A percentile compares a stretch with the other conserved stretches of the same genome.
Evolutionary conservation across 2,113 vertebrate genomes (phyloP).

Genomic region (Scopus umbretta): DNA sequence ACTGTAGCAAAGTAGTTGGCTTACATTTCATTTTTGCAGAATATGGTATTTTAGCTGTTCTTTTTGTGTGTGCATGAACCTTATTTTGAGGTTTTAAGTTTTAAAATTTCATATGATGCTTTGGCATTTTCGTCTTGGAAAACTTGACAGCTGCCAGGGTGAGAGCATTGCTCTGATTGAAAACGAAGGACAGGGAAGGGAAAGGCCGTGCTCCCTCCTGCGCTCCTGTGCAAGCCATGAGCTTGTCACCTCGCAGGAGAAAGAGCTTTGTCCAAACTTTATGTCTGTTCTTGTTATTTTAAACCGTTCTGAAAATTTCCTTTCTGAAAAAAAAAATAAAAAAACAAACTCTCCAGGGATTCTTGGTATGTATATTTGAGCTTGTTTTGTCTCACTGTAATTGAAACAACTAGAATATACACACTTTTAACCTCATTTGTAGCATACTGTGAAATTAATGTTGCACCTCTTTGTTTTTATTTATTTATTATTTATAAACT

Average conservation of each 20-base stretch:
- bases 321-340: not conserved
- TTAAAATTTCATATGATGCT: not conserved
- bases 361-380: not conserved
- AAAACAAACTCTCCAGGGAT: not conserved
- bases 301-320: not conserved
- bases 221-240: not conserved
- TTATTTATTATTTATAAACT: not conserved
- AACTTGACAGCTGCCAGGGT: not conserved
- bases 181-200: not conserved
- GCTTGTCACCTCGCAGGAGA: not conserved
- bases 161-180: not conserved
- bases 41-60: not conserved
- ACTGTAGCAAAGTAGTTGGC: not conserved
- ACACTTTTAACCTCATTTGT: not conserved
- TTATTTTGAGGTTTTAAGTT: not conserved
- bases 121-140: not conserved
- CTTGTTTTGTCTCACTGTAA: constrained; percentile 31
- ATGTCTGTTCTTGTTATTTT: not conserved
- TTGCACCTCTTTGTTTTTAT: not conserved
- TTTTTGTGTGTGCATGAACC: not conserved
- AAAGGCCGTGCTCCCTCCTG: not conserved
- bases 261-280: not conserved
- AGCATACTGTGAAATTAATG: not conserved
- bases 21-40: not conserved
- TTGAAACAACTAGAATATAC: constrained; percentile 4